phyloP scores from a whole-genome alignment of 2,888 invertebrate species.

The Calameuta idolon region DNA sequence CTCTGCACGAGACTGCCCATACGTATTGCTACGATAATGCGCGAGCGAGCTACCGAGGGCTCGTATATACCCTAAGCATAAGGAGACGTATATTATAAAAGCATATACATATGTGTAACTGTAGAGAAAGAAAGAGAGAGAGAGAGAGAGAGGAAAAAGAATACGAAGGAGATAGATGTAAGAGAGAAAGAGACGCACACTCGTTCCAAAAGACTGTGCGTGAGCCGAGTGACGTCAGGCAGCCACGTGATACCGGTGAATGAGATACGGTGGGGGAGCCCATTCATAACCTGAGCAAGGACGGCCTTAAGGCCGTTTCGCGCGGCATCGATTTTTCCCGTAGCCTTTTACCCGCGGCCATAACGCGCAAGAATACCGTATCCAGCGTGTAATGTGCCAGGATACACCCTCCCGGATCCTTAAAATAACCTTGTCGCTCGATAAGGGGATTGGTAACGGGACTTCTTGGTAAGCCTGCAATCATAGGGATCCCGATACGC shows the following conservation, averaged over 20 bases:
- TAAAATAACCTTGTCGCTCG: not conserved
- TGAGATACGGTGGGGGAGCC: slow-evolving; percentile 39
- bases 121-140: not conserved
- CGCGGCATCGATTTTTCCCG: slow-evolving; percentile 3
- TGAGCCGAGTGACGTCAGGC: slow-evolving; percentile 39
- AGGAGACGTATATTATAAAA: not conserved
- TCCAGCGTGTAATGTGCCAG: not conserved
- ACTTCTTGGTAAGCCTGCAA: not conserved
- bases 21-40: not conserved
- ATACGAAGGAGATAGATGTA: not conserved
- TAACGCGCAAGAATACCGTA: not conserved
- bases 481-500: not conserved
- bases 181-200: slow-evolving; percentile 10
- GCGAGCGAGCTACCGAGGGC: not conserved
- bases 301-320: slow-evolving; percentile 59
- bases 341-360: not conserved
- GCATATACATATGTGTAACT: not conserved
- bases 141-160: not conserved
- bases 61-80: not conserved
- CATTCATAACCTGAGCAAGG: slow-evolving; percentile 64
- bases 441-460: not conserved
- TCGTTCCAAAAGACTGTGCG: slow-evolving; percentile 1
- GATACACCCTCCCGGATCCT: not conserved
- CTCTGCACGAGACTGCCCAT: not conserved
- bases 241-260: slow-evolving; percentile 46